Conservation (phyloP, 2,113 vertebrate species). For the Lophochroa leadbeateri region DNA sequence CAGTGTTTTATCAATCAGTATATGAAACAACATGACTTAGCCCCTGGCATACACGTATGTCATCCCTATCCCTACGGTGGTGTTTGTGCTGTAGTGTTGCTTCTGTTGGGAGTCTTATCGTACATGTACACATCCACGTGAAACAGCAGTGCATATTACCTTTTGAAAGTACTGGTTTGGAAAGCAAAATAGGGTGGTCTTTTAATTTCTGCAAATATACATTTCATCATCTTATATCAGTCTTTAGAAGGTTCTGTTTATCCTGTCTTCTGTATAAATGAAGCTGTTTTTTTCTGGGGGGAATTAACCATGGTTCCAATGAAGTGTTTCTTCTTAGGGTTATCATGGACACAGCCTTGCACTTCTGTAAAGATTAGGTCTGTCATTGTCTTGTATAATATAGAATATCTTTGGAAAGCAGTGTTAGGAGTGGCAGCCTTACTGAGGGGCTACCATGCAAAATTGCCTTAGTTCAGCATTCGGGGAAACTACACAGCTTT, state of each 20-base stretch:
- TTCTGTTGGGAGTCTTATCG: neutral
- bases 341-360: neutral
- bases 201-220: neutral
- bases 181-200: neutral
- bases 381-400: neutral
- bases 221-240: neutral
- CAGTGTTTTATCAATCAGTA: neutral
- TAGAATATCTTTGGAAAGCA: neutral
- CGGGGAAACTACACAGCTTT: neutral
- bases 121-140: fast-evolving
- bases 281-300: neutral
- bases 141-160: neutral
- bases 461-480: neutral
- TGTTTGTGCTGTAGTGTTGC: neutral
- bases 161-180: neutral
- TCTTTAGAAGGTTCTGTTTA: neutral
- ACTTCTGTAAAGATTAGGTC: neutral
- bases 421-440: neutral
- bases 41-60: neutral
- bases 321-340: neutral
- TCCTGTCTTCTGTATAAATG: neutral
- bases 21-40: neutral
- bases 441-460: neutral
- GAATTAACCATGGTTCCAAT: neutral
- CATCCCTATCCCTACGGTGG: neutral